Conservation (phyloP, 2,888 invertebrate species). For the Tortricodes alternella region DNA sequence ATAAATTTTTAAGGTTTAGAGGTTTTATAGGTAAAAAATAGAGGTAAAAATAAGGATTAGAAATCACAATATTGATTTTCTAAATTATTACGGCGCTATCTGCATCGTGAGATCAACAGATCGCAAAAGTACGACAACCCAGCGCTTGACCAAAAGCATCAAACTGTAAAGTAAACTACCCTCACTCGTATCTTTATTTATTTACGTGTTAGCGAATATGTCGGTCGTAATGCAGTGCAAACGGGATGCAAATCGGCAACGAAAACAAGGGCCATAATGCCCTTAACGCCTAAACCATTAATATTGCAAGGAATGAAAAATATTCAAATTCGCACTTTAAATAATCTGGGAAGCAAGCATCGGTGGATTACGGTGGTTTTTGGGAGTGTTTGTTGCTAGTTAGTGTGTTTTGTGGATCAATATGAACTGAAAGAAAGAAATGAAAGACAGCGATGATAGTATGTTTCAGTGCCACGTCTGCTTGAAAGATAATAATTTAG, state of each 20-base stretch:
- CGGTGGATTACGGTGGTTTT: conserved; percentile 6
- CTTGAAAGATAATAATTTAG: too few relatives aligned
- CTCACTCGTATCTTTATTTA: conserved; percentile 71
- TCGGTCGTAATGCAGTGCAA: conserved; percentile 61
- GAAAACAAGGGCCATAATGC: conserved; percentile 79
- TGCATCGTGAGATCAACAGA: too few relatives aligned
- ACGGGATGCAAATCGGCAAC: conserved; percentile 69
- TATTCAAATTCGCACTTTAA: conserved; percentile 57
- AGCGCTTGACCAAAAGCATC: background rate
- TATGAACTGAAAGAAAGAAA: too few relatives aligned
- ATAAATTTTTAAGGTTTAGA: too few relatives aligned
- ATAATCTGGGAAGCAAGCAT: conserved; percentile 39
- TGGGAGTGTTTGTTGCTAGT: background rate
- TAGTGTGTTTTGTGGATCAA: background rate
- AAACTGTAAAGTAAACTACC: conserved; percentile 13
- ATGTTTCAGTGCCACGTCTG: too few relatives aligned
- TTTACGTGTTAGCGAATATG: conserved; percentile 78
- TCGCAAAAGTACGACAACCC: too few relatives aligned
- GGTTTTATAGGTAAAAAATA: too few relatives aligned
- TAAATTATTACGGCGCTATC: too few relatives aligned
- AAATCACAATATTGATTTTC: too few relatives aligned
- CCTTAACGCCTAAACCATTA: conserved; percentile 76
- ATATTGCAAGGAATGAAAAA: conserved; percentile 79
- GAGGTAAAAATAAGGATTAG: too few relatives aligned
- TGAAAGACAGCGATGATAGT: too few relatives aligned